These are phyloP conservation scores for Pollenia amentaria DNA, from an alignment of 2,888 invertebrate genomes.

Conservation along the genomic window DNA sequence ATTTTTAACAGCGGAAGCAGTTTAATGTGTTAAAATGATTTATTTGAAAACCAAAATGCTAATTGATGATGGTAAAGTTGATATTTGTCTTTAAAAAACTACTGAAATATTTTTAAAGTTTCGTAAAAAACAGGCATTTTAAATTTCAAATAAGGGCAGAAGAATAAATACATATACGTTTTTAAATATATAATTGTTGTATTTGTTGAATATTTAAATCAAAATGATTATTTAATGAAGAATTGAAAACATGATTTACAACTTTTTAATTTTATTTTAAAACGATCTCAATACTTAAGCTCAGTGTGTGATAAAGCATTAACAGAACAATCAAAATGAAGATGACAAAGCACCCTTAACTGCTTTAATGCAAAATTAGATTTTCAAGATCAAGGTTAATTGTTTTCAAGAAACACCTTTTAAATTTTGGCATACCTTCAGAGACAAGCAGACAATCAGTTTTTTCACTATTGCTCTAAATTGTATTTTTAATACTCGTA, in stretches of 20 bases:
- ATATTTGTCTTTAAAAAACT: slow-evolving; percentile 18
- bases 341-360: neutral
- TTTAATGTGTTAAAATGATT: slow-evolving; percentile 38
- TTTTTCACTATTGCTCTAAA: neutral
- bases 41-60: slow-evolving; percentile 9
- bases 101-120: neutral
- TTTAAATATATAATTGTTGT: too few relatives aligned
- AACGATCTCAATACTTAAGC: too few relatives aligned
- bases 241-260: too few relatives aligned
- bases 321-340: slow-evolving; percentile 49
- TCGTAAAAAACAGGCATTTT: too few relatives aligned
- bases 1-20: slow-evolving; percentile 11
- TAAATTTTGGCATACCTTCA: neutral
- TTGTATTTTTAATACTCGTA: neutral
- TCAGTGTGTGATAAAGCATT: too few relatives aligned
- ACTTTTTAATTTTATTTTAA: too few relatives aligned
- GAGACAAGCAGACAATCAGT: neutral
- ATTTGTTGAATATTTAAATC: too few relatives aligned
- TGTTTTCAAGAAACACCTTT: slow-evolving; percentile 21
- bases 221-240: too few relatives aligned
- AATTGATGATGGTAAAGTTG: neutral
- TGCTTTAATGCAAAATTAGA: neutral
- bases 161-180: too few relatives aligned
- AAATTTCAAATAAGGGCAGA: too few relatives aligned
- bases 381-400: slow-evolving; percentile 63